Evolutionary conservation across 1,140 invertebrate species (phyloP).

Genomic region (Dufourea novaeangliae): DNA sequence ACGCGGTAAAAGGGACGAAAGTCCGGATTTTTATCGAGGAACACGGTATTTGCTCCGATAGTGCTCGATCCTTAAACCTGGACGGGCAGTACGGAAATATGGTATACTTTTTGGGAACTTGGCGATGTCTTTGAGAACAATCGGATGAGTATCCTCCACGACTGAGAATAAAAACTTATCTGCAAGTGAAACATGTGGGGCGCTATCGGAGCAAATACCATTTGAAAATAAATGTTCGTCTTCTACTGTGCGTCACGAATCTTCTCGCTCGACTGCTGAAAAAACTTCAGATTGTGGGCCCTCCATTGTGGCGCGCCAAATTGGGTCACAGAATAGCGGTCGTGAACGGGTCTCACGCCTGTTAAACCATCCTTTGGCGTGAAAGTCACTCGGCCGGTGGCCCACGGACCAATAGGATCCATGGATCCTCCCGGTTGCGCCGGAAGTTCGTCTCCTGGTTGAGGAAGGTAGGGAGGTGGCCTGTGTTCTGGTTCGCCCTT

Average conservation of each 20-base stretch:
- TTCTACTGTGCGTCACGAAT: constrained; percentile 61
- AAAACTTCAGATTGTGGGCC: constrained; percentile 59
- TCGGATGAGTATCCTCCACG: too few species aligned
- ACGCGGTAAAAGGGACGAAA: too few species aligned
- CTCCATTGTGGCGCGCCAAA: constrained; percentile 84
- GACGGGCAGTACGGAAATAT: too few species aligned
- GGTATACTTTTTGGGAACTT: too few species aligned
- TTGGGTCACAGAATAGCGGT: constrained; percentile 88
- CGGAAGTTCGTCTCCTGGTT: constrained; percentile 81
- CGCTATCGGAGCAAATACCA: background rate
- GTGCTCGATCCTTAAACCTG: too few species aligned
- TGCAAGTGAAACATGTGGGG: too few species aligned
- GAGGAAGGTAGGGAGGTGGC: constrained; percentile 82
- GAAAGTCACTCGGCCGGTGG: constrained; percentile 87
- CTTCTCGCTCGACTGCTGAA: constrained; percentile 60
- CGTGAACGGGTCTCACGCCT: constrained; percentile 86
- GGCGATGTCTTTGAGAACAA: too few species aligned
- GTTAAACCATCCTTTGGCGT: constrained; percentile 85
- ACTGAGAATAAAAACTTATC: too few species aligned
- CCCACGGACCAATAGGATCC: constrained; percentile 85
- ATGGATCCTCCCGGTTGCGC: constrained; percentile 74
- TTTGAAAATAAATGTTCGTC: background rate
- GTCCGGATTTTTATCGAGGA: too few species aligned
- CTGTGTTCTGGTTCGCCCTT: constrained; percentile 33
- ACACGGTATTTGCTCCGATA: too few species aligned